These are phyloP conservation scores for Drosophila rhopaloa DNA, from an alignment of 1,140 invertebrate species.

Conservation along the genomic window DNA sequence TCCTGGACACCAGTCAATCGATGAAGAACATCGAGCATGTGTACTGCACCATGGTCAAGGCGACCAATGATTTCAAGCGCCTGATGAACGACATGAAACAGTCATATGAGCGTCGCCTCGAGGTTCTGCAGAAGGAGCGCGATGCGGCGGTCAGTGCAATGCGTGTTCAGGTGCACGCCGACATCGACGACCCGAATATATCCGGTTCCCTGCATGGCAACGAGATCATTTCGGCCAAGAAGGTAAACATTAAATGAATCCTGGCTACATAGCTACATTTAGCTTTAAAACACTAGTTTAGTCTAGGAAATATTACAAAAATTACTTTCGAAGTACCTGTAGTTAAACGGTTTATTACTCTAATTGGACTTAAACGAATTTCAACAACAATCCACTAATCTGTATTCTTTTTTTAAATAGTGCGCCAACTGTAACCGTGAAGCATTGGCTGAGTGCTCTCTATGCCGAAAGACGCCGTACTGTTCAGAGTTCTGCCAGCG, in stretches of 20 bases:
- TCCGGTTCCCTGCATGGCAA: constrained; percentile 80
- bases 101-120: constrained; percentile 86
- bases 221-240: constrained; percentile 84
- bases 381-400: neutral
- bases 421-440: constrained; percentile 95
- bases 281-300: no score
- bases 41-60: constrained; percentile 87
- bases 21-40: constrained; percentile 90
- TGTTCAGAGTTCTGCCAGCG: constrained; percentile 94
- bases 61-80: constrained; percentile 89
- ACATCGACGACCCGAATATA: constrained; percentile 85
- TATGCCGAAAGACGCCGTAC: constrained; percentile 93
- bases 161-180: constrained; percentile 86
- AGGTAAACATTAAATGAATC: constrained; percentile 49
- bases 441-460: constrained; percentile 92
- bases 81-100: constrained; percentile 89
- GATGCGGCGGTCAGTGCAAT: constrained; percentile 89
- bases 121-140: constrained; percentile 88
- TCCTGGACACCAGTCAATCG: constrained; percentile 85
- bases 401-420: constrained; percentile 81
- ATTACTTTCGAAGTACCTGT: no score
- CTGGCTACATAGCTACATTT: no score
- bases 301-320: no score
- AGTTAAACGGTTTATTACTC: no score
- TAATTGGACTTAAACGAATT: no score